These are phyloP conservation scores for Perca schrenkii DNA, from an alignment of 2,113 vertebrate species.

Conservation along the genomic window DNA sequence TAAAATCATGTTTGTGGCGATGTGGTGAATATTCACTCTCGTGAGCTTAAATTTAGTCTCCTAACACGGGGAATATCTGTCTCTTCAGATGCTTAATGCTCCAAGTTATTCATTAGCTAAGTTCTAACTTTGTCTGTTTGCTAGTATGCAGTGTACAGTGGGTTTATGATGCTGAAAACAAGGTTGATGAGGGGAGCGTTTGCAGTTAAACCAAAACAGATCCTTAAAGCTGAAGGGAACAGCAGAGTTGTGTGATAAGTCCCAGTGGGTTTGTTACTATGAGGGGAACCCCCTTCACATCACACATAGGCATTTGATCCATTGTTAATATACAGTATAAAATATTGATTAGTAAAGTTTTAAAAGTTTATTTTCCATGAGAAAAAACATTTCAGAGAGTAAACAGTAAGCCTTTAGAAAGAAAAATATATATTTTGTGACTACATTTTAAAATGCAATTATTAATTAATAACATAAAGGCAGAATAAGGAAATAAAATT, in stretches of 20 bases:
- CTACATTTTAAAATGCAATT: background rate
- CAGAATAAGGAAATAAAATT: background rate
- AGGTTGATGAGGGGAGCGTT: no score
- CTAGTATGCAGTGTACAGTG: background rate
- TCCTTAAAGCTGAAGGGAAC: background rate
- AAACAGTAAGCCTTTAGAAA: background rate
- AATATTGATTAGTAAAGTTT: no score
- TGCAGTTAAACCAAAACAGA: no score
- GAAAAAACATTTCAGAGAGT: background rate
- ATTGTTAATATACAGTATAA: background rate
- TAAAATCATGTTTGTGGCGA: background rate
- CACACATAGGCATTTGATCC: background rate
- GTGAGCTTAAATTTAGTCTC: background rate
- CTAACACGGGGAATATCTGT: background rate
- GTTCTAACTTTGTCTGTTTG: background rate
- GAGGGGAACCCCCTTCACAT: background rate
- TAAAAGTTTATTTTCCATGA: background rate
- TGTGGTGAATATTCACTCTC: background rate
- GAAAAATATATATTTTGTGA: background rate
- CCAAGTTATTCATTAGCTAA: background rate
- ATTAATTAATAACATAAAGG: background rate
- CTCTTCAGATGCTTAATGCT: background rate
- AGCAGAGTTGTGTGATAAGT: background rate
- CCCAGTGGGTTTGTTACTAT: background rate
- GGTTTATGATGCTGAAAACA: background rate